Evolutionary conservation across 53 echinoderm and acorn worm species (phyloP).

Genomic region (Zoroaster sp.): DNA sequence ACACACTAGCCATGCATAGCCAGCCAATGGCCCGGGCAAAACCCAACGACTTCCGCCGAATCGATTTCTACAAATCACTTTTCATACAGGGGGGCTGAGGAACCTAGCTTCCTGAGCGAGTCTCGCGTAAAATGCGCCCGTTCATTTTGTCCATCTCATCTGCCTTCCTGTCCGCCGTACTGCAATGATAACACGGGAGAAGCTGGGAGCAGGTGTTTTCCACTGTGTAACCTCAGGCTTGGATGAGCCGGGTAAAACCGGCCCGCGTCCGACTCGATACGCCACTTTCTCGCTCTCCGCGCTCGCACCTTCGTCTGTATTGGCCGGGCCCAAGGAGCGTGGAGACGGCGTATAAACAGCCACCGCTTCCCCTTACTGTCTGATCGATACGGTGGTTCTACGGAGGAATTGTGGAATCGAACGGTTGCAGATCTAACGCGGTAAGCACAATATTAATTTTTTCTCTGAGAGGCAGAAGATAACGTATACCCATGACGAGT

Average conservation of each 20-base stretch:
- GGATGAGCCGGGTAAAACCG: slow-evolving; percentile 62
- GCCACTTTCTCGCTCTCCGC: slow-evolving; percentile 64
- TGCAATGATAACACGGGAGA: slow-evolving; percentile 29
- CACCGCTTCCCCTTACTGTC: slow-evolving; percentile 28
- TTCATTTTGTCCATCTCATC: slow-evolving; percentile 53
- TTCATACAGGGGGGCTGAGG: slow-evolving; percentile 29
- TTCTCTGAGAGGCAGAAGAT: too few species aligned
- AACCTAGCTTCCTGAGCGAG: slow-evolving; percentile 9
- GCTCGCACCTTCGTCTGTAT: slow-evolving; percentile 48
- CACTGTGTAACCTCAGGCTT: slow-evolving; percentile 49
- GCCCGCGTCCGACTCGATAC: slow-evolving; percentile 64
- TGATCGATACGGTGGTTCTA: slow-evolving; percentile 42
- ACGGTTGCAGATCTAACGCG: neutral
- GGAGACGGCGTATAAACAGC: slow-evolving; percentile 57
- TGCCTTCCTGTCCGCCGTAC: slow-evolving; percentile 33
- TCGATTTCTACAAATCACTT: slow-evolving; percentile 63
- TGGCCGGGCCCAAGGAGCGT: slow-evolving; percentile 46
- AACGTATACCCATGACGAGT: too few species aligned
- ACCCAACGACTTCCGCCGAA: slow-evolving; percentile 56
- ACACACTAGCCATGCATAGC: slow-evolving; percentile 41
- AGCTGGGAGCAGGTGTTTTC: slow-evolving; percentile 43
- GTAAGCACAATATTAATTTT: slow-evolving; percentile 11
- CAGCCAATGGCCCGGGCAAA: slow-evolving; percentile 50
- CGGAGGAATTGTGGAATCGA: neutral
- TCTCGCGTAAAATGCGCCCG: slow-evolving; percentile 26